phyloP scores from a whole-genome alignment of 2,888 invertebrate genomes.

The Amiota mariae region DNA sequence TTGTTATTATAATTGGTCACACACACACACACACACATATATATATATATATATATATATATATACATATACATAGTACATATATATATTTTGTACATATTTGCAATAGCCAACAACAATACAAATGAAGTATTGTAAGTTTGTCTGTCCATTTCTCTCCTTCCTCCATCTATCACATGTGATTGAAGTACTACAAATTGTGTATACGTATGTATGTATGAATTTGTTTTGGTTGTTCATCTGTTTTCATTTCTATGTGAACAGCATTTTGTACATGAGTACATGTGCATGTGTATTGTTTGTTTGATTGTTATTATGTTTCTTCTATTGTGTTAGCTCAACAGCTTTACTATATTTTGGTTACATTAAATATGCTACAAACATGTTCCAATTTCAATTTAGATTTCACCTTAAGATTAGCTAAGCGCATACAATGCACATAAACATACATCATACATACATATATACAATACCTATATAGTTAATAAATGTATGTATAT shows the following conservation, averaged over 20 bases:
- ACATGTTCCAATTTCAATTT: slow-evolving; percentile 20
- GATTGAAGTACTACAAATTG: not conserved
- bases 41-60: too few species aligned
- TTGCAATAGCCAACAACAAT: slow-evolving; percentile 1
- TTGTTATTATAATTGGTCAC: too few species aligned
- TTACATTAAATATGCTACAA: slow-evolving; percentile 17
- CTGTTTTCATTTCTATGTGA: too few species aligned
- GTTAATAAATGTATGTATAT: too few species aligned
- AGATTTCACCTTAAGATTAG: slow-evolving; percentile 20
- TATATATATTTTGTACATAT: slow-evolving; percentile 2
- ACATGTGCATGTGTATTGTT: slow-evolving; percentile 13
- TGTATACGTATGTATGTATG: not conserved
- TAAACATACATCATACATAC: not conserved
- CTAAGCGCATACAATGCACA: not conserved
- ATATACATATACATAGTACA: too few species aligned
- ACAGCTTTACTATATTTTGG: slow-evolving; percentile 15
- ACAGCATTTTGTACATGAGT: not conserved
- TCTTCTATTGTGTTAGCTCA: slow-evolving; percentile 16
- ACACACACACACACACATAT: too few species aligned
- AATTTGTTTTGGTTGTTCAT: not conserved
- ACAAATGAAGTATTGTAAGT: not conserved
- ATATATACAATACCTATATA: too few species aligned
- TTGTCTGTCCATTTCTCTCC: not conserved
- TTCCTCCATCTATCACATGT: not conserved
- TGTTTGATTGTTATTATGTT: not conserved